Percentiles rank a stretch among this genome's conserved stretches.
Evolutionary conservation across 64 coral and sea anemone species (phyloP).

Genomic region (Anthopleura sola): DNA sequence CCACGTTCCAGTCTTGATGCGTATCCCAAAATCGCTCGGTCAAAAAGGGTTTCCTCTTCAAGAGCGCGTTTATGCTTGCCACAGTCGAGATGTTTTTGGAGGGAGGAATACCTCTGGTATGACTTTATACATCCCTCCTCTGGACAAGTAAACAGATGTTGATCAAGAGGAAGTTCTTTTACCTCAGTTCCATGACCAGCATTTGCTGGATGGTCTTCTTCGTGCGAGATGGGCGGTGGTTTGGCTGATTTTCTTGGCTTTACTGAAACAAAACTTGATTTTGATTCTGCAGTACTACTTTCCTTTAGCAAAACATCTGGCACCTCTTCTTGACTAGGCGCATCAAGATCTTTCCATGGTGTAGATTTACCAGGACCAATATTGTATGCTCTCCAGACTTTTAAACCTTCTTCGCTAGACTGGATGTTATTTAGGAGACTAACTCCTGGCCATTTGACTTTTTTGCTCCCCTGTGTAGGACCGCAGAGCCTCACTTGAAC

Average conservation of each 20-base stretch:
- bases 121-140: constrained; percentile 5
- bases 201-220: not conserved
- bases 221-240: not conserved
- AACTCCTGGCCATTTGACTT: not conserved
- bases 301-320: not conserved
- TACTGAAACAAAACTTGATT: not conserved
- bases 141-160: constrained; percentile 1
- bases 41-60: constrained; percentile 10
- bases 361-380: constrained; percentile 15
- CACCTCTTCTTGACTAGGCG: not conserved
- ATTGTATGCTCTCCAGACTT: constrained; percentile 38
- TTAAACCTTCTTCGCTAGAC: constrained; percentile 25
- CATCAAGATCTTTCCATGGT: constrained; percentile 26
- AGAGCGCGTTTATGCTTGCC: constrained; percentile 7
- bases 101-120: constrained; percentile 18
- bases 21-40: not conserved
- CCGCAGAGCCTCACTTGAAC: not conserved
- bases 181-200: not conserved
- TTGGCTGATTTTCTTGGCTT: not conserved
- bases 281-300: not conserved
- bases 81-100: constrained; percentile 9
- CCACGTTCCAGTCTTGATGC: no score
- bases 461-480: not conserved
- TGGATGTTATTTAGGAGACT: constrained; percentile 29
- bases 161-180: not conserved